Percentiles rank a stretch among this genome's conserved stretches.
Conservation (phyloP, 2,113 vertebrate species). For the Sinocyclocheilus anshuiensis region DNA sequence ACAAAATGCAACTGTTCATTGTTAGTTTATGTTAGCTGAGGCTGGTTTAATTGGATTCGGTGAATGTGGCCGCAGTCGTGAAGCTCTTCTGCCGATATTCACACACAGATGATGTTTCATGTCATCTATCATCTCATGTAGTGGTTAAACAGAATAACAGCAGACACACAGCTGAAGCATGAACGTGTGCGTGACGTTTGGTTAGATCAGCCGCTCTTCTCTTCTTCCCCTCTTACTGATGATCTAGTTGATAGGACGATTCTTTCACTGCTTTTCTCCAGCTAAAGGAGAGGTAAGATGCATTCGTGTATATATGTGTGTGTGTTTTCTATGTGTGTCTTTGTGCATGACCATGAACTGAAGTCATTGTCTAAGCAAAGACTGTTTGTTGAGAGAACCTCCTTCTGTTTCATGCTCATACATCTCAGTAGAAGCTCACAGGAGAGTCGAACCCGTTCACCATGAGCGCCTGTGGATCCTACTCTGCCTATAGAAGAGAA, state of each 20-base stretch:
- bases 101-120: background rate
- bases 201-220: conserved; percentile 62
- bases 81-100: conserved; percentile 6
- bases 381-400: conserved; percentile 17
- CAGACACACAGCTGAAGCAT: conserved; percentile 38
- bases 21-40: no score
- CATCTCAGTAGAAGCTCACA: background rate
- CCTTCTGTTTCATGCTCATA: background rate
- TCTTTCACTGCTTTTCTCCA: conserved; percentile 76
- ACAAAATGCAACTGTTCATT: no score
- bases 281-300: conserved; percentile 76
- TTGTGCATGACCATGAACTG: no score
- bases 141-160: conserved; percentile 29
- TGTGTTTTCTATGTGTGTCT: conserved; percentile 44
- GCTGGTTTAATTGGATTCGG: background rate
- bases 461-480: background rate
- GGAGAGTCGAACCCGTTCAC: conserved; percentile 3
- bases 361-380: conserved; percentile 54
- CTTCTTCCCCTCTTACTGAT: conserved; percentile 61
- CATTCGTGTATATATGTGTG: conserved; percentile 54
- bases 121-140: conserved; percentile 32
- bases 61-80: background rate
- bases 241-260: conserved; percentile 77
- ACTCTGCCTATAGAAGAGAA: background rate
- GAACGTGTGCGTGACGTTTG: conserved; percentile 38